Conservation (phyloP, 2,888 invertebrate genomes). For the Diaprepes abbreviatus region DNA sequence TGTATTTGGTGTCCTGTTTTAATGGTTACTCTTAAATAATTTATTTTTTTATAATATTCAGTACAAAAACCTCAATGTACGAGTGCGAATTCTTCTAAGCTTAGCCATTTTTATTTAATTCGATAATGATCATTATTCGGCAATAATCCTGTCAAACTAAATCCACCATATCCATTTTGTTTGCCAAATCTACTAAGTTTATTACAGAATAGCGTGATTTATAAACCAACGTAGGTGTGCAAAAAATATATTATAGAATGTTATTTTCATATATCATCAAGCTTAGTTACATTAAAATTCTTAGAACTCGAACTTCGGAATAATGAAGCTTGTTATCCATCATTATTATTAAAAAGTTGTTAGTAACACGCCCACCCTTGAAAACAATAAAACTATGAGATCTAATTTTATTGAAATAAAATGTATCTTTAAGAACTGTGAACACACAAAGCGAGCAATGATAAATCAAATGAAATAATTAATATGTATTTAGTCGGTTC, state of each 20-base stretch:
- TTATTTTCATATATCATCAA: constrained; percentile 12
- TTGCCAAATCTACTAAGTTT: background rate
- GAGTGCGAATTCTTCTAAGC: too few relatives aligned
- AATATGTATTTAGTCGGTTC: constrained; percentile 1
- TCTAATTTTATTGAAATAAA: background rate
- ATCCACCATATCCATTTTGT: background rate
- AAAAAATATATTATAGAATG: constrained; percentile 1
- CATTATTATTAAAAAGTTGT: constrained; percentile 1
- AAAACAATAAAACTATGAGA: constrained; percentile 20
- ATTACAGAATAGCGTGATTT: background rate
- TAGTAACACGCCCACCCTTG: constrained; percentile 1
- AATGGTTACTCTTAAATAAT: too few relatives aligned
- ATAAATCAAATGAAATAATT: constrained; percentile 12
- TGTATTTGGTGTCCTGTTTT: too few relatives aligned
- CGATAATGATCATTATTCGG: too few relatives aligned
- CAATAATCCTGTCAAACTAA: background rate
- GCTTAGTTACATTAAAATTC: constrained; percentile 11
- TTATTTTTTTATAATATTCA: too few relatives aligned
- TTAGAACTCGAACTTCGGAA: constrained; percentile 8
- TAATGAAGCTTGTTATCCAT: constrained; percentile 15
- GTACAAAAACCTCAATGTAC: too few relatives aligned
- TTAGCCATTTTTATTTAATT: too few relatives aligned
- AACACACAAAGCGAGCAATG: background rate
- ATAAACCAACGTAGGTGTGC: background rate
- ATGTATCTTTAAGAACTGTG: background rate